phyloP scores from a whole-genome alignment of 2,888 invertebrate species.

The Cosmorhoe ocellata region DNA sequence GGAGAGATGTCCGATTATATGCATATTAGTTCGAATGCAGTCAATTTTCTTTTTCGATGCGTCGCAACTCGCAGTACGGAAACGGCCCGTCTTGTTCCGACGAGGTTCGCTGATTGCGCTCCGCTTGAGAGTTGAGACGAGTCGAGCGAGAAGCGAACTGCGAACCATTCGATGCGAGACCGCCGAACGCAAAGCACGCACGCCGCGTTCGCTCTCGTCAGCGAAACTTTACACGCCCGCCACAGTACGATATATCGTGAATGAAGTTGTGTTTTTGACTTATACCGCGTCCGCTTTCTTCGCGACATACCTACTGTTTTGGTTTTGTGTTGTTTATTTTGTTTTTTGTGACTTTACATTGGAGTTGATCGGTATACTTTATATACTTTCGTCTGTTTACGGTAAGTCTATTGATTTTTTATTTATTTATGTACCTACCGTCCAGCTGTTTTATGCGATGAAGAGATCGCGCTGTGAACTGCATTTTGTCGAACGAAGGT shows the following conservation, averaged over 20 bases:
- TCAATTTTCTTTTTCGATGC: constrained; percentile 56
- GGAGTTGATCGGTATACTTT: constrained; percentile 74
- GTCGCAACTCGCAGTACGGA: constrained; percentile 48
- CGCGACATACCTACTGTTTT: constrained; percentile 62
- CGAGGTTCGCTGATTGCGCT: constrained; percentile 23
- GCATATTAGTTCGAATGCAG: constrained; percentile 58
- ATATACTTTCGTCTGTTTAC: constrained; percentile 70
- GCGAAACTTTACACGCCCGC: constrained; percentile 69
- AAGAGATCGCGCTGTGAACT: constrained; percentile 64
- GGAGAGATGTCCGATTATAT: constrained; percentile 63
- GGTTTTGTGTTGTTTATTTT: constrained; percentile 73
- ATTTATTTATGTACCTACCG: constrained; percentile 64
- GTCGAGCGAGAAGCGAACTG: constrained; percentile 4
- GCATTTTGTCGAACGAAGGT: constrained; percentile 69
- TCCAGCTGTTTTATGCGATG: constrained; percentile 70
- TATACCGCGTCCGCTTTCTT: constrained; percentile 56
- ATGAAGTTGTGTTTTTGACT: constrained; percentile 66
- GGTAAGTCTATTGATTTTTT: constrained; percentile 74
- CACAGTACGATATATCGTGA: constrained; percentile 58
- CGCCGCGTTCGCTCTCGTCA: constrained; percentile 48
- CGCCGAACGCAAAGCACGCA: constrained; percentile 58
- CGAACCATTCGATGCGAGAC: constrained; percentile 64
- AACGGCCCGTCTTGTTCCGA: constrained; percentile 37
- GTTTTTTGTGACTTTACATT: constrained; percentile 70
- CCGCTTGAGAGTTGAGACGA: neutral